Percentiles rank a stretch among this genome's conserved stretches.
Evolutionary conservation across 2,888 invertebrate species (phyloP).

Genomic region (Cataglyphis albicans): DNA sequence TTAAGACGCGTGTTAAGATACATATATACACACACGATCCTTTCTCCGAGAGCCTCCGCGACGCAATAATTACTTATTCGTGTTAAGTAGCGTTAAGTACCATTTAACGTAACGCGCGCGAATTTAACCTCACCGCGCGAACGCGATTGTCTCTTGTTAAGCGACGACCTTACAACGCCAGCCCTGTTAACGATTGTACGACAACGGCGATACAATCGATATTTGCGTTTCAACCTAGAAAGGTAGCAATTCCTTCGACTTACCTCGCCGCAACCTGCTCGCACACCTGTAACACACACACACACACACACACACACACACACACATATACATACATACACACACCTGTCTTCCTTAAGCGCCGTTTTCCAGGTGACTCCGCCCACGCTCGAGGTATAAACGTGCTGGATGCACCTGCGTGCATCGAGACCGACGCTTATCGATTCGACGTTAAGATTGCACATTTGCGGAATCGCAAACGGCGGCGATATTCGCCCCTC

Average conservation of each 20-base stretch:
- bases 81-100: conserved; percentile 50
- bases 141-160: conserved; percentile 57
- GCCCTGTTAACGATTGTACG: conserved; percentile 68
- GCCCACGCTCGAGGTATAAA: conserved; percentile 37
- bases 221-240: conserved; percentile 54
- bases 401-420: conserved; percentile 32
- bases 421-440: conserved; percentile 33
- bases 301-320: background rate
- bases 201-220: conserved; percentile 75
- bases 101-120: conserved; percentile 6
- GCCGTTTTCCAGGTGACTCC: conserved; percentile 48
- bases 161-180: conserved; percentile 22
- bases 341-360: conserved; percentile 55
- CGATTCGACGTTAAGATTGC: conserved; percentile 26
- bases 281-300: background rate
- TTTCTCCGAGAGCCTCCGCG: conserved; percentile 44
- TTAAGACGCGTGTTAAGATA: background rate
- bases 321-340: no score
- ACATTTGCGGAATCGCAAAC: conserved; percentile 28
- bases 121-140: conserved; percentile 4
- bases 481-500: background rate
- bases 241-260: conserved; percentile 47
- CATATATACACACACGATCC: background rate
- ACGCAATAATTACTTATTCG: conserved; percentile 40
- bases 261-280: conserved; percentile 50